Evolutionary conservation across 2,113 vertebrate species (phyloP).

Genomic region (Aegithalos caudatus): DNA sequence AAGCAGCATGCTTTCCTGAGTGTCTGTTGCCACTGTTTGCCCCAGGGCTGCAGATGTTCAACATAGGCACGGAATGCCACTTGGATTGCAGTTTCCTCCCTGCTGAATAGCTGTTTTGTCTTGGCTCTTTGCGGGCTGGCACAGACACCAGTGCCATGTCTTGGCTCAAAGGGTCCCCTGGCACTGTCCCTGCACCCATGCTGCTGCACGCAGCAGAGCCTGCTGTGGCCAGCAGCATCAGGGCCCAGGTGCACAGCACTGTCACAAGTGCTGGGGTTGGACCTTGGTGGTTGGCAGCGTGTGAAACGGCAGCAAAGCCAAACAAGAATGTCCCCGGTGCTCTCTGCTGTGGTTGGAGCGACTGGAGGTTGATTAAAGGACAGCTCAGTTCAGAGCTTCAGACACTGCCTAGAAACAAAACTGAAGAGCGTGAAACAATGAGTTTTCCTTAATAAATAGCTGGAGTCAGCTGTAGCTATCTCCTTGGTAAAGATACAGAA

Average conservation of each 20-base stretch:
- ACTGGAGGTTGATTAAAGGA: background rate
- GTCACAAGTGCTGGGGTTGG: background rate
- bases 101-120: background rate
- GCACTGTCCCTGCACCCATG: rapidly evolving
- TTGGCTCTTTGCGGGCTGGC: background rate
- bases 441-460: background rate
- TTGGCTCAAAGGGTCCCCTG: background rate
- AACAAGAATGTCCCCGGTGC: background rate
- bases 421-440: background rate
- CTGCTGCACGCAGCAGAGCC: background rate
- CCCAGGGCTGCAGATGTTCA: background rate
- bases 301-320: background rate
- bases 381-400: background rate
- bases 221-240: rapidly evolving
- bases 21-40: background rate
- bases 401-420: conserved; percentile 10
- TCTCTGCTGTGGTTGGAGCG: rapidly evolving
- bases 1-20: background rate
- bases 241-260: background rate
- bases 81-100: background rate
- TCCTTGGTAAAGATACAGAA: conserved; percentile 42
- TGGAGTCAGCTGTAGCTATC: background rate
- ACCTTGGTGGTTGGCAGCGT: background rate
- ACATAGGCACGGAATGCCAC: background rate
- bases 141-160: background rate